Evolutionary conservation across 2,888 invertebrate species (phyloP), one percentile per base, ranked within the genome.

Genomic region (Ethmia dodecea): DNA sequence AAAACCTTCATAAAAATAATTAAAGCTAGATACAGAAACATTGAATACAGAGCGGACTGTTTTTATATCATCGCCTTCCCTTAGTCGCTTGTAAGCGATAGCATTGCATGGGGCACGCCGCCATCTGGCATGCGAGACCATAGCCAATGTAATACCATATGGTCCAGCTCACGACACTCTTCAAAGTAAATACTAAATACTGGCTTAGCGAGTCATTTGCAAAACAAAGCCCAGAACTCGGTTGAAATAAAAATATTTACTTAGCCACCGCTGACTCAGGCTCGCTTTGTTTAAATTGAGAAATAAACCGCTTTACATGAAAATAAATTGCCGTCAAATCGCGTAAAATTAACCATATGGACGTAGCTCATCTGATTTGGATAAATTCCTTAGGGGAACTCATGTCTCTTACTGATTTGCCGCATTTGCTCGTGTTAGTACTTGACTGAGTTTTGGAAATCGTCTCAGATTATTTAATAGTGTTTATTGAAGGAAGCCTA

Each of bases 231-330:
- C 45, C 60, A 51, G 58, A 65, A 66, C 62, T 63, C 60, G 62
- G 62, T 58, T 68, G 61, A 78, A 80, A 81, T 80, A 81, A 83
- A 83, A 83, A 83, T 81, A 83, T 81, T 83, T 81, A 78, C 70
- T 68, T 65, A 67, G 68, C 60, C 61, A 55, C 53, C 56, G 67
- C 75, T 81, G 83, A 81, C 70, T 83, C 81, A 81, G 63, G 42
- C 60, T 31, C 49, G 49, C 77, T 81, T 83, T 83, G 81, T 81
- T 83, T 76, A 72, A 46, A 52, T 49, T 53, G 59, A 63, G 63
- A 62, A 71, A 68, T 72, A 74, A 74, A 69, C 74, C 64, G 69
- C 35, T 65, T 64, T 64, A 56, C 52, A 64, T 57, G 58, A 60
- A 75, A 74, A 80, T 75, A 72, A 73, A 75, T 74, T 71, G 59